Base-by-base conservation (phyloP, 2,113 vertebrate genomes). In the Harpagus bidentatus region DNA sequence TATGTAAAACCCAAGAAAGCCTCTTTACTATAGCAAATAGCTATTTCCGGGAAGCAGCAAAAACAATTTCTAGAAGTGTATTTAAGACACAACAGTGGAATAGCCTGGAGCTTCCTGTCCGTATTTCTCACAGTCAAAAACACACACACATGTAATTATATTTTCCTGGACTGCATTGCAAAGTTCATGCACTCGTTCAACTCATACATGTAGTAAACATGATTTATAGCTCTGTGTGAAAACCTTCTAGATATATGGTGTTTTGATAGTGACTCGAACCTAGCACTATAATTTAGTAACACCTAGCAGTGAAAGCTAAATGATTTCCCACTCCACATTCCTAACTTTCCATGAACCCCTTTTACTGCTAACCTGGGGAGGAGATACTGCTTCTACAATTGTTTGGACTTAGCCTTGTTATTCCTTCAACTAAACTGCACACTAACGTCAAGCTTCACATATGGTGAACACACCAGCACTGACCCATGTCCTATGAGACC, bases 281-380 rank as follows among this genome's bases (percentile, higher is more conserved):
- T 86, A 93, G 86, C 18, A 17, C 86, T 90, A 88, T 95, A 97
- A 97, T 97, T 97, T 96, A 98, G 91, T 88, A 96, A 97, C 97
- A 97, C 97, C 97, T 97, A 95, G 84, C 88, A 97, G 97, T 88
- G 89, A 97, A 97, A 97, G 86, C 95, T 95, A 96, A 96, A 96
- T 94, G 76, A 97, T 97, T 96, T 97, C 96, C 93, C 94, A 95
- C 97, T 97, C 88, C 90, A 95, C 97, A 97, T 97, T 97, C 97
- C 98, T 97, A 96, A 97, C 95, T 97, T 97, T 96, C 86, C 85
- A 89, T 97, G 97, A 97, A 96, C 95, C 92, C 81, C 82, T 96
- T 98, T 97, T 97, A 97, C 93, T 93, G 90, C 86, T 96, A 95
- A 95, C 78, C 55, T 88, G 91, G 92, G 96, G 97, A 95, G 95